Evolutionary conservation across 2,888 invertebrate genomes (phyloP).

Genomic region (Agonopterix heracliana): DNA sequence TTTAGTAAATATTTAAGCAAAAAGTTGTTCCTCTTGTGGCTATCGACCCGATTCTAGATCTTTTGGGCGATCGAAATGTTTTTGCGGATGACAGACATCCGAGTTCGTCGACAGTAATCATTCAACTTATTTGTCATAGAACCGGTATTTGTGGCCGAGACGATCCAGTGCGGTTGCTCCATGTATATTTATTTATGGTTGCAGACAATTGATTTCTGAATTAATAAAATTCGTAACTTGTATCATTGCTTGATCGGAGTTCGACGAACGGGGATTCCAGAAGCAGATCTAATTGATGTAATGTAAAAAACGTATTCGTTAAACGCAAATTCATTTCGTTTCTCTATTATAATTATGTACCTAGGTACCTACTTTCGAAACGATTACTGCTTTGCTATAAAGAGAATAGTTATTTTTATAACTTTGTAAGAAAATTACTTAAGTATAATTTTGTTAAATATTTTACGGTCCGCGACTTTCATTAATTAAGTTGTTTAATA

Average conservation of each 20-base stretch:
- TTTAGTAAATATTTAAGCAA: constrained; percentile 6
- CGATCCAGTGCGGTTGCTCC: constrained; percentile 9
- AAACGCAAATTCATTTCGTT: too few relatives aligned
- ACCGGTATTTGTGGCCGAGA: constrained; percentile 39
- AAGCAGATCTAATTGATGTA: too few relatives aligned
- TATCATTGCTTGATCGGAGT: not conserved
- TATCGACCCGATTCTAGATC: constrained; percentile 15
- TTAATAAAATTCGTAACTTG: not conserved
- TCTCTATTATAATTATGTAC: too few relatives aligned
- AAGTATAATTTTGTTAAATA: too few relatives aligned
- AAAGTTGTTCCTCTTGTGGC: constrained; percentile 8
- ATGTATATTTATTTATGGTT: constrained; percentile 3
- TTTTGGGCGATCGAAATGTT: constrained; percentile 22
- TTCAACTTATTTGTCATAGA: constrained; percentile 54
- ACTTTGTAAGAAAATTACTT: too few relatives aligned
- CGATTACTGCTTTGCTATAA: too few relatives aligned
- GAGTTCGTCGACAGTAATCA: constrained; percentile 55
- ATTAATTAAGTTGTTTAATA: too few relatives aligned
- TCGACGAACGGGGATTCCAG: not conserved
- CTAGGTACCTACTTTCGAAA: too few relatives aligned
- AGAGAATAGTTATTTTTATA: too few relatives aligned
- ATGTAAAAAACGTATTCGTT: too few relatives aligned
- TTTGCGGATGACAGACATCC: constrained; percentile 35
- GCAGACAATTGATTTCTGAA: constrained; percentile 9
- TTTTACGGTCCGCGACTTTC: too few relatives aligned